A percentile compares a stretch with the other conserved stretches of the same genome.
phyloP scores from a whole-genome alignment of 2,113 vertebrate species.

The Callospermophilus lateralis region DNA sequence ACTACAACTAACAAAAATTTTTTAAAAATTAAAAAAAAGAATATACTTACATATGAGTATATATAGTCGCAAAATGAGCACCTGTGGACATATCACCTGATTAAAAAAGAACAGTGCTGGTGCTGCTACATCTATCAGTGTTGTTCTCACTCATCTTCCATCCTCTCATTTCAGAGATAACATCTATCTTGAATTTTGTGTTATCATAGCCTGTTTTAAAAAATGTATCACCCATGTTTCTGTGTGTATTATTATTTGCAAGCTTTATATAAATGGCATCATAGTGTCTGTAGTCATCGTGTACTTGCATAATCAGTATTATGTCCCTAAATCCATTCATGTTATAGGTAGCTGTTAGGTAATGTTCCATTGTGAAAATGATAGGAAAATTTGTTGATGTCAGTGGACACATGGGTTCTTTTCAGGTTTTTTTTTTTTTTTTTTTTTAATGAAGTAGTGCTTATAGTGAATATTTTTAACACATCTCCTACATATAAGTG shows the following conservation, averaged over 20 bases:
- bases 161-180: neutral
- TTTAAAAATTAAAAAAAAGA: too few species aligned
- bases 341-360: neutral
- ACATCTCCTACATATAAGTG: neutral
- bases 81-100: neutral
- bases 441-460: neutral
- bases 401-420: neutral
- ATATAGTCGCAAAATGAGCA: neutral
- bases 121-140: neutral
- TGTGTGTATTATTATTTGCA: neutral
- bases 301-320: neutral
- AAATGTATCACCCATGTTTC: neutral
- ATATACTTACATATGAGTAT: neutral
- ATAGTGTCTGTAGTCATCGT: neutral
- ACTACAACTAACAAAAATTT: too few species aligned
- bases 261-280: neutral
- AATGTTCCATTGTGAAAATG: neutral
- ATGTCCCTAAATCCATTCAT: neutral
- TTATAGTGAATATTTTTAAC: neutral
- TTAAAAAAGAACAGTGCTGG: neutral
- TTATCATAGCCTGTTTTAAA: neutral
- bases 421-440: slow-evolving; percentile 7
- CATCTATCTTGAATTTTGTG: neutral
- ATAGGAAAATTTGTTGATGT: neutral
- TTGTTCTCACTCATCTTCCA: neutral